A percentile compares a stretch with the other conserved stretches of the same genome.
Evolutionary conservation across 1,140 invertebrate genomes (phyloP).

Genomic region (Nixonia krombeini): DNA sequence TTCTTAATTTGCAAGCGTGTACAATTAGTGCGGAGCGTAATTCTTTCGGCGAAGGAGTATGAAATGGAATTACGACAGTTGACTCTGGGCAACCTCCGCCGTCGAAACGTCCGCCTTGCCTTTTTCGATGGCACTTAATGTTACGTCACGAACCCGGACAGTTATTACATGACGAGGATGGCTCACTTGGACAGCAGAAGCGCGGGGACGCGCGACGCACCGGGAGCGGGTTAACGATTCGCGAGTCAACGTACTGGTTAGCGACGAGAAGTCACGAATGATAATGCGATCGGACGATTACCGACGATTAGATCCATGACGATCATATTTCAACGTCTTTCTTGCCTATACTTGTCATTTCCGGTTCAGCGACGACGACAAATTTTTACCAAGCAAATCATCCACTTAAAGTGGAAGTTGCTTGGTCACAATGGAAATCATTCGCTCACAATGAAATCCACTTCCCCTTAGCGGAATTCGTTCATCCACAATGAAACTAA

Average conservation of each 20-base stretch:
- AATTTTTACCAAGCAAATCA: too few species aligned
- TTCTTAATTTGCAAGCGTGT: too few species aligned
- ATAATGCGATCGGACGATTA: too few species aligned
- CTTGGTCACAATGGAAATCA: too few species aligned
- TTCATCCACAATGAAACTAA: too few species aligned
- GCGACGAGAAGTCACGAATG: constrained; percentile 19
- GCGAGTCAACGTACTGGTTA: constrained; percentile 36
- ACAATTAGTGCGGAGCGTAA: not conserved
- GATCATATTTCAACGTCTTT: too few species aligned
- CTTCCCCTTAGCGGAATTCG: too few species aligned
- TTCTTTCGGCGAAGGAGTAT: constrained; percentile 12
- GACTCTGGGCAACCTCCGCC: not conserved
- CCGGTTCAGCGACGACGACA: too few species aligned
- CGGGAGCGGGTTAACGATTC: constrained; percentile 33
- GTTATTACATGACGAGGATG: constrained; percentile 5
- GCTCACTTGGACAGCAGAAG: not conserved
- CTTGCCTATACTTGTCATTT: too few species aligned
- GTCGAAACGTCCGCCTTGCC: constrained; percentile 11
- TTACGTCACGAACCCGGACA: constrained; percentile 1
- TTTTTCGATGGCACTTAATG: constrained; percentile 6
- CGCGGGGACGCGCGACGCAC: not conserved
- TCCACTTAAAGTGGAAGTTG: too few species aligned
- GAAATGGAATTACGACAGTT: constrained; percentile 3
- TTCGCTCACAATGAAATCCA: too few species aligned
- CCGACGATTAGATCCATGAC: too few species aligned